Percentiles rank a stretch among this genome's conserved stretches.
Evolutionary conservation across 2,888 invertebrate genomes (phyloP).

Genomic region (Yponomeuta malinellus): DNA sequence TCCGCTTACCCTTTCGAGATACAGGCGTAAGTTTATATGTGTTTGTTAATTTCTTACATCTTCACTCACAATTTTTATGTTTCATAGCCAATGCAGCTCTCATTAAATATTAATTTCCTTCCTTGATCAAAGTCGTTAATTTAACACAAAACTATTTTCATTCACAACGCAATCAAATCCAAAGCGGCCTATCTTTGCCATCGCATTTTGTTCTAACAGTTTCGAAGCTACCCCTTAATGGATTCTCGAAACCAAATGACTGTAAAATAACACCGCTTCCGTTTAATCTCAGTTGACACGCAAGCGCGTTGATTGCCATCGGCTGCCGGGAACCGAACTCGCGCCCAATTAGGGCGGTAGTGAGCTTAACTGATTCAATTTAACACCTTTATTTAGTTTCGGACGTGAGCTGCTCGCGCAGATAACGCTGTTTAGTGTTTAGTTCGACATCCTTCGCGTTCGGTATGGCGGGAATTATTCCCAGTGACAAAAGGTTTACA

Average conservation of each 20-base stretch:
- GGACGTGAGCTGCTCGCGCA: background rate
- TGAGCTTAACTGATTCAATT: conserved; percentile 16
- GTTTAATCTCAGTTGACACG: conserved; percentile 21
- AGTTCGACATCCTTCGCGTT: background rate
- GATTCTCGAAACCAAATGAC: background rate
- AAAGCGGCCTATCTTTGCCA: too few species aligned
- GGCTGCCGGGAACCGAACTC: conserved; percentile 22
- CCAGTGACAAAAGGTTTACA: too few species aligned
- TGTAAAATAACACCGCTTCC: conserved; percentile 5
- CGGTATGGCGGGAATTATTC: background rate
- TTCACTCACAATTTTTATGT: too few species aligned
- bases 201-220: too few species aligned
- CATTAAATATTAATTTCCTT: too few species aligned
- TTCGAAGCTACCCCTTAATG: background rate
- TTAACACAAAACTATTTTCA: too few species aligned
- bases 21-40: too few species aligned
- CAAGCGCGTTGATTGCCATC: conserved; percentile 29
- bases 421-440: background rate
- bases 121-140: too few species aligned
- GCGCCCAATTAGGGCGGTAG: conserved; percentile 25
- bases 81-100: too few species aligned
- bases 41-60: too few species aligned
- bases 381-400: conserved; percentile 19
- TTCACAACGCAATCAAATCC: too few species aligned
- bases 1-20: too few species aligned